These are phyloP conservation scores for Naso thynnoides DNA, from an alignment of 2,797 vertebrate genomes.

Conservation along the genomic window DNA sequence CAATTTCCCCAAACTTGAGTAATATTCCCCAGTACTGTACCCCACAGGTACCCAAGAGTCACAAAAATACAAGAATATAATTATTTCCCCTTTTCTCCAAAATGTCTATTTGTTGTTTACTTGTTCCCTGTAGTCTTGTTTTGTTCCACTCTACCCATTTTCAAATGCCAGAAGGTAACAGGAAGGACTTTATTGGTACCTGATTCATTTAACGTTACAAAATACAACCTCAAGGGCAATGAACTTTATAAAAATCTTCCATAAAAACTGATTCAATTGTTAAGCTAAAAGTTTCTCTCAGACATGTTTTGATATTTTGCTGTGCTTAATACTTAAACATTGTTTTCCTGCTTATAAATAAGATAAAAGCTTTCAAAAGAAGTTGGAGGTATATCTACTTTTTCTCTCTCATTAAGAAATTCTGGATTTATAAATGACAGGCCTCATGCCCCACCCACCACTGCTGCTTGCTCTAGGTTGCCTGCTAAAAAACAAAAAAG, in stretches of 20 bases:
- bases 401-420: too few species aligned
- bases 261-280: neutral
- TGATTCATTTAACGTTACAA: neutral
- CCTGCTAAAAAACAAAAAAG: too few species aligned
- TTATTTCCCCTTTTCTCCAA: conserved; percentile 2
- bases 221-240: neutral
- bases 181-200: neutral
- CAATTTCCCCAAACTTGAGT: neutral
- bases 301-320: too few species aligned
- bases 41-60: too few species aligned
- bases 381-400: too few species aligned
- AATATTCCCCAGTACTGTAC: neutral
- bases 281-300: neutral
- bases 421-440: too few species aligned
- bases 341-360: too few species aligned
- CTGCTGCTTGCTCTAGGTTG: too few species aligned
- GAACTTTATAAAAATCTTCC: neutral
- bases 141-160: conserved; percentile 1
- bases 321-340: too few species aligned
- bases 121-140: neutral
- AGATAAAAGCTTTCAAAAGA: too few species aligned
- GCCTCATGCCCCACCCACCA: too few species aligned
- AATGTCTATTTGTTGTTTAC: neutral
- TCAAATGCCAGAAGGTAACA: neutral
- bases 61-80: neutral